Conservation (phyloP, 2,888 invertebrate genomes). For the Drosophila stalkeri region DNA sequence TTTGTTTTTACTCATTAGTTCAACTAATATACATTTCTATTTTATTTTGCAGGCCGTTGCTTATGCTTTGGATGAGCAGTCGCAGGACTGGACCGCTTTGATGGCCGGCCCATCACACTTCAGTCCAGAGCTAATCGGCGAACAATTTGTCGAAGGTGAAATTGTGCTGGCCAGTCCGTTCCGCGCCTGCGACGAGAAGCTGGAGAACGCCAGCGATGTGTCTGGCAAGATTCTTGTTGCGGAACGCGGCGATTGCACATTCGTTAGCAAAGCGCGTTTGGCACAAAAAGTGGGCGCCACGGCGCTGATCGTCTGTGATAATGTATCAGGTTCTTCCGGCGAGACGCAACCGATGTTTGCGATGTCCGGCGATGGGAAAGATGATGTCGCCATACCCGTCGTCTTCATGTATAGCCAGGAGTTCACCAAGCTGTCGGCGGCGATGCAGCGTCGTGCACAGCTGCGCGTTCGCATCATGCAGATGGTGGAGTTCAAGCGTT, state of each 20-base stretch:
- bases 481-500: slow-evolving; percentile 84
- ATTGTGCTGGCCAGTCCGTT: slow-evolving; percentile 89
- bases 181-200: slow-evolving; percentile 87
- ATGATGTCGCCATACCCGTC: slow-evolving; percentile 95
- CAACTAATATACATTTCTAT: not conserved
- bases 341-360: slow-evolving; percentile 94
- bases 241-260: slow-evolving; percentile 97
- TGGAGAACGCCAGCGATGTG: slow-evolving; percentile 87
- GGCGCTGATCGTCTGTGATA: slow-evolving; percentile 94
- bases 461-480: slow-evolving; percentile 85
- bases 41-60: slow-evolving; percentile 83
- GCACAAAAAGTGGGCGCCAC: slow-evolving; percentile 93
- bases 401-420: slow-evolving; percentile 94
- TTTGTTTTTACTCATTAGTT: no score
- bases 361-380: slow-evolving; percentile 97
- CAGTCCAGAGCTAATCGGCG: slow-evolving; percentile 90
- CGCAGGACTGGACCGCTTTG: slow-evolving; percentile 85
- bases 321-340: slow-evolving; percentile 90
- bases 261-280: slow-evolving; percentile 94
- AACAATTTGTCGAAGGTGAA: slow-evolving; percentile 88
- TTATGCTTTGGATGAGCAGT: slow-evolving; percentile 81
- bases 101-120: slow-evolving; percentile 96
- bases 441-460: slow-evolving; percentile 87
- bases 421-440: slow-evolving; percentile 88
- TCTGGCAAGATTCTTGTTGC: slow-evolving; percentile 93